Evolutionary conservation across 2,113 vertebrate species (phyloP), one percentile per base, ranked within the genome.

Genomic region (Calyptomena viridis): DNA sequence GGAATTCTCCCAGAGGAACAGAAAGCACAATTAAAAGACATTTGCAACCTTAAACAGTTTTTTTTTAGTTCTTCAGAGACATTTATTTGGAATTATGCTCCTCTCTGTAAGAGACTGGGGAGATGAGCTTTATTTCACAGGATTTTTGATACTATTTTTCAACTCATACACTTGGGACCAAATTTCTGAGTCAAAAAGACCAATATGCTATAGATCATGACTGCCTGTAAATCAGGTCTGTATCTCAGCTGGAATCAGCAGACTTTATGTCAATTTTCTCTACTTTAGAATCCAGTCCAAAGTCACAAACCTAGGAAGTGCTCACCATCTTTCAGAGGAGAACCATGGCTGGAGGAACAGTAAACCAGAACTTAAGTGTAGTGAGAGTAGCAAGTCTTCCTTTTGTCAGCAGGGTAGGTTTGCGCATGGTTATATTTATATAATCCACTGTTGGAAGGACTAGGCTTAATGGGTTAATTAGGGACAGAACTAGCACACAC

Each of bases 21-120:
- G 39, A 95, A 94, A 92, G 50, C 28, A 89, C 74, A 95, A 84
- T 83, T 91, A 94, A 85, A 93, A 87, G 73, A 79, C 18, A 66
- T 82, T 94, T 94, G 25, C 49, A 91, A 52, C 31, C 30, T 90
- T 90, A 94, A 90, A 55, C 42, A 71, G 63, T 72, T 58, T 95
- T 81, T 58, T 47, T 80, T 33, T 62, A 75, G n/a, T 25, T 90
- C 64, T 75, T 96, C 37, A 68, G 79, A 89, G 83, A 75, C 25
- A 59, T 68, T 67, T 89, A 77, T 75, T 81, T 83, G 69, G 50
- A 87, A 62, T 83, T 87, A 77, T 49, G 14, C 7, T 86, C 42
- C 21, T 60, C 44, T 66, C 31, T 66, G 14, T 58, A 59, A 87
- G 28, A 64, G 12, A 27, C 2, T 39, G 22, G 24, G 40, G 88